Evolutionary conservation across 2,888 invertebrate genomes (phyloP).

Genomic region (Minunthozetes semirufus): DNA sequence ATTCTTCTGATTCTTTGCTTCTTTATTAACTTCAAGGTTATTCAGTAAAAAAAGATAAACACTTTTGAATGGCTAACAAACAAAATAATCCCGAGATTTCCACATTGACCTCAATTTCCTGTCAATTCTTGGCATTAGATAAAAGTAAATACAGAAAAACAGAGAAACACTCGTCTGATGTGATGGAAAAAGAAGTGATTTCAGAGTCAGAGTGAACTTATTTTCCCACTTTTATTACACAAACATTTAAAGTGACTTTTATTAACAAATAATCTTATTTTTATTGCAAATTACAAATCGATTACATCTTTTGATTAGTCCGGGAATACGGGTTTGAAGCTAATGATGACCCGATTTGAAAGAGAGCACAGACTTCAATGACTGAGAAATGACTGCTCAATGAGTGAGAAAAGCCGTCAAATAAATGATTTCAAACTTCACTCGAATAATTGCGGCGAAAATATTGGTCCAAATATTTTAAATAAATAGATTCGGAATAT

Average conservation of each 20-base stretch:
- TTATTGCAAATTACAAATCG: constrained; percentile 6
- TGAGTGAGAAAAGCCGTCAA: background rate
- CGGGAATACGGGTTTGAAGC: background rate
- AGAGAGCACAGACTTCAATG: background rate
- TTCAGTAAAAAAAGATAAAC: background rate
- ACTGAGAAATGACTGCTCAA: background rate
- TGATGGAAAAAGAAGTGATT: background rate
- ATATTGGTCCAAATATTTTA: constrained; percentile 14
- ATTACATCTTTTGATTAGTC: background rate
- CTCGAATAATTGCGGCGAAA: background rate
- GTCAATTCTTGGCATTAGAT: background rate
- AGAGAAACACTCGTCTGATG: background rate
- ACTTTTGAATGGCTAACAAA: background rate
- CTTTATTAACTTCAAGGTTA: background rate
- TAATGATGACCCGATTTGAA: constrained; percentile 8
- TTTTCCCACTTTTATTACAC: background rate
- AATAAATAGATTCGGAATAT: background rate
- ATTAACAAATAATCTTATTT: background rate
- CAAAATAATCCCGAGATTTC: background rate
- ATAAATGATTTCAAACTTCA: background rate
- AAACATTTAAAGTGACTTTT: background rate
- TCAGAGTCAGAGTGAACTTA: background rate
- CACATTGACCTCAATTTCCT: constrained; percentile 24
- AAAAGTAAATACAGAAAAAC: background rate
- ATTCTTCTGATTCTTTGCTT: too few relatives aligned